Conservation (phyloP, 2,888 invertebrate species). For the Harmothoe impar region DNA sequence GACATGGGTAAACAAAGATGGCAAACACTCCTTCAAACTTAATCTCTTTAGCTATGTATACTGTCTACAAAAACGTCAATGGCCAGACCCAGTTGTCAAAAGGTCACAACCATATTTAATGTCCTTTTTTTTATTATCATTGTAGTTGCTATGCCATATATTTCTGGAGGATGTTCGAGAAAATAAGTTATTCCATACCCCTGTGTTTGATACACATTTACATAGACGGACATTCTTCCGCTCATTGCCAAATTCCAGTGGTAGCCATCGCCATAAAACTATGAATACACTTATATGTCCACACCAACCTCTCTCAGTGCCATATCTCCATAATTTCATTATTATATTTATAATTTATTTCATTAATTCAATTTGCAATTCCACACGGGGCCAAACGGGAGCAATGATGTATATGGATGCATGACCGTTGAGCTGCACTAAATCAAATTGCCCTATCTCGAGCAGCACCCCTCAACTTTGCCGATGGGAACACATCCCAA, state of each 20-base stretch:
- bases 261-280: background rate
- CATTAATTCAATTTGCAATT: background rate
- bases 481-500: background rate
- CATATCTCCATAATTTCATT: conserved; percentile 16
- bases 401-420: background rate
- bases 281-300: background rate
- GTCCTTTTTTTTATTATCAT: background rate
- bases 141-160: background rate
- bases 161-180: background rate
- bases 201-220: no score
- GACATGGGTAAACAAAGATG: background rate
- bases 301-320: background rate
- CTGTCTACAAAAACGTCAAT: background rate
- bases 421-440: conserved; percentile 1
- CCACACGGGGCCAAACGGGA: background rate
- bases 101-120: background rate
- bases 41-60: conserved; percentile 31
- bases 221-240: no score
- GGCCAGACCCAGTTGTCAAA: background rate
- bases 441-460: conserved; percentile 18
- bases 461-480: background rate
- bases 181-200: no score
- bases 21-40: conserved; percentile 28
- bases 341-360: conserved; percentile 8
- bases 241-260: no score